Conservation (phyloP, 1,140 invertebrate species). For the Acromyrmex charruanus region DNA sequence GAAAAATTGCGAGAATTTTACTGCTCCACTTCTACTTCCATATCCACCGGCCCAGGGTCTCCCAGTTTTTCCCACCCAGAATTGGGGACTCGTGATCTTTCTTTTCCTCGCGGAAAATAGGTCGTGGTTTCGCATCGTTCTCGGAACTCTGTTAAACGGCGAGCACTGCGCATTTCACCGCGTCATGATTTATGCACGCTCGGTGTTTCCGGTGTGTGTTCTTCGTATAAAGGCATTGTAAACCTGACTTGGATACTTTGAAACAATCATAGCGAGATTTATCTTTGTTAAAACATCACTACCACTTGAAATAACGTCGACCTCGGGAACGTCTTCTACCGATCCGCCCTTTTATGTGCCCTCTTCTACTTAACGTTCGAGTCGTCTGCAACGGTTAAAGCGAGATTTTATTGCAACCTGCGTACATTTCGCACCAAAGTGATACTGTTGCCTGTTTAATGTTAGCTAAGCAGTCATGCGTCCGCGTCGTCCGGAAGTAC, state of each 20-base stretch:
- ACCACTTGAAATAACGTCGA: neutral
- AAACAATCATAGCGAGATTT: constrained; percentile 7
- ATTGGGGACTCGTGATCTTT: constrained; percentile 43
- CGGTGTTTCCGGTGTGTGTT: neutral
- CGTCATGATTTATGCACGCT: constrained; percentile 46
- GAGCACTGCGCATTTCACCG: constrained; percentile 8
- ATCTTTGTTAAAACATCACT: constrained; percentile 11
- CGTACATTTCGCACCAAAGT: constrained; percentile 12
- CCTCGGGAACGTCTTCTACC: neutral
- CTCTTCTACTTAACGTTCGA: neutral
- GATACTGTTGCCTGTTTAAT: constrained; percentile 54
- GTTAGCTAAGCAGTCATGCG: constrained; percentile 53
- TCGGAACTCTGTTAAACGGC: constrained; percentile 31
- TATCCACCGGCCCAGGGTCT: constrained; percentile 1
- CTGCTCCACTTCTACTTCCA: constrained; percentile 48
- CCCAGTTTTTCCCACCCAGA: neutral
- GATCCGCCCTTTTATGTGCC: neutral
- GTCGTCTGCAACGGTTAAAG: neutral
- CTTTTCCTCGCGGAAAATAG: constrained; percentile 37
- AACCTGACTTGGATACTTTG: neutral
- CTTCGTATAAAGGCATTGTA: neutral
- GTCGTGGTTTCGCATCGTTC: constrained; percentile 23
- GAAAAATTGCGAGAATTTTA: constrained; percentile 39
- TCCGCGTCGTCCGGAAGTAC: neutral
- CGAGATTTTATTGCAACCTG: constrained; percentile 53